phyloP scores from a whole-genome alignment of 2,797 vertebrate genomes.

The Chelon auratus region DNA sequence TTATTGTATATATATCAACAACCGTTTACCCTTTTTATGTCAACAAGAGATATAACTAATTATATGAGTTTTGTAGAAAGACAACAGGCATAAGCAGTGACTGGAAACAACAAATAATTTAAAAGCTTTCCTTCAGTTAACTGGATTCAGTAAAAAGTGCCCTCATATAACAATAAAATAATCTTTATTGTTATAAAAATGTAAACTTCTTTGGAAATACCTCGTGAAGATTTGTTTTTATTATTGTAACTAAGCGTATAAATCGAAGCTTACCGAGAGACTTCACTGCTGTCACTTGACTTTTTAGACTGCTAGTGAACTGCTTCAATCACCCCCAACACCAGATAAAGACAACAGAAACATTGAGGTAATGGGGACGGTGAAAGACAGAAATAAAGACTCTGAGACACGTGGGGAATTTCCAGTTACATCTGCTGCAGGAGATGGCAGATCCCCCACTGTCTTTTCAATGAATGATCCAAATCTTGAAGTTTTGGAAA shows the following conservation, averaged over 20 bases:
- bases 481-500: constrained; percentile 52
- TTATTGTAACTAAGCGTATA: neutral
- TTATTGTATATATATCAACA: constrained; percentile 23
- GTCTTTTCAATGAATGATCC: constrained; percentile 54
- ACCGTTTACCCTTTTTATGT: neutral
- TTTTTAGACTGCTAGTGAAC: constrained; percentile 18
- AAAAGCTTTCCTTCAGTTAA: constrained; percentile 1
- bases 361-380: constrained; percentile 16
- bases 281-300: neutral
- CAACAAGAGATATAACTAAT: neutral
- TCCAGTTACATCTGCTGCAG: constrained; percentile 23
- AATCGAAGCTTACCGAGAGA: neutral
- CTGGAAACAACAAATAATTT: neutral
- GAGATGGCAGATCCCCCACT: constrained; percentile 41
- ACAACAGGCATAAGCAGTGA: neutral
- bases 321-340: neutral
- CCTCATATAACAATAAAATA: neutral
- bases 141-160: neutral
- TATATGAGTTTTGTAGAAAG: neutral
- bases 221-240: neutral
- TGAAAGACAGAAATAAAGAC: constrained; percentile 21
- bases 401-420: constrained; percentile 13
- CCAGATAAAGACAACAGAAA: constrained; percentile 12
- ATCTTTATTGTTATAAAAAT: constrained; percentile 1
- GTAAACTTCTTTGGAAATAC: neutral